Evolutionary conservation across 2,888 invertebrate genomes (phyloP).

Genomic region (Andricus curvator): DNA sequence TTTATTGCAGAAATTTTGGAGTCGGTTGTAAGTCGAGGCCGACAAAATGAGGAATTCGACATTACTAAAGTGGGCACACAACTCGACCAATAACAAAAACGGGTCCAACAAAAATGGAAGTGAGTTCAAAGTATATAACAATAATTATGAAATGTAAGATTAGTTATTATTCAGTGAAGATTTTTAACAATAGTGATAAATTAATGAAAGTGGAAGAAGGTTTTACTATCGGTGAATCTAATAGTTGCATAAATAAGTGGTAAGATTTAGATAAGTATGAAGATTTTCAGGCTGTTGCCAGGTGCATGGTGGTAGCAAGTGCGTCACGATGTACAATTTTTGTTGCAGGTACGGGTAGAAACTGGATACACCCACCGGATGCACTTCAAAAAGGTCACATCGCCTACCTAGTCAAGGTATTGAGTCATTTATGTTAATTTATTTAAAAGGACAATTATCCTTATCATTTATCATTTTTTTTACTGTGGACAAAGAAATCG

Average conservation of each 20-base stretch:
- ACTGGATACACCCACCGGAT: constrained; percentile 97
- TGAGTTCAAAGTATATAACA: constrained; percentile 49
- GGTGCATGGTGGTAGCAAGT: constrained; percentile 15
- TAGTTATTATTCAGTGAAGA: not conserved
- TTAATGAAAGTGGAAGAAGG: not conserved
- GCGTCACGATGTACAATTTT: constrained; percentile 51
- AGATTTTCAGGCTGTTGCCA: constrained; percentile 30
- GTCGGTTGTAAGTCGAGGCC: constrained; percentile 47
- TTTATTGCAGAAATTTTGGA: constrained; percentile 60
- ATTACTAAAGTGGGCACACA: constrained; percentile 81
- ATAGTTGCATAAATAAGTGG: not conserved
- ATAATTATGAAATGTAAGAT: not conserved
- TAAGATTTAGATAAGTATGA: constrained; percentile 15
- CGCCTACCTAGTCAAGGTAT: constrained; percentile 97
- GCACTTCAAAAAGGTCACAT: constrained; percentile 96
- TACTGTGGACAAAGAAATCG: not conserved
- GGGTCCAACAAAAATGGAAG: constrained; percentile 75
- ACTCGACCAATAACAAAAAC: constrained; percentile 79
- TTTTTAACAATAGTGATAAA: not conserved
- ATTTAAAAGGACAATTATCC: constrained; percentile 5
- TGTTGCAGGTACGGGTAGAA: constrained; percentile 80
- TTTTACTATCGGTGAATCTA: not conserved
- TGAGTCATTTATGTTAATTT: constrained; percentile 32
- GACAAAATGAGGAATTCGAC: constrained; percentile 80
- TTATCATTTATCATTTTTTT: not conserved